Percentiles rank a stretch among this genome's conserved stretches.
Conservation (phyloP, 1,140 invertebrate species). For the Mizuhopecten yessoensis region DNA sequence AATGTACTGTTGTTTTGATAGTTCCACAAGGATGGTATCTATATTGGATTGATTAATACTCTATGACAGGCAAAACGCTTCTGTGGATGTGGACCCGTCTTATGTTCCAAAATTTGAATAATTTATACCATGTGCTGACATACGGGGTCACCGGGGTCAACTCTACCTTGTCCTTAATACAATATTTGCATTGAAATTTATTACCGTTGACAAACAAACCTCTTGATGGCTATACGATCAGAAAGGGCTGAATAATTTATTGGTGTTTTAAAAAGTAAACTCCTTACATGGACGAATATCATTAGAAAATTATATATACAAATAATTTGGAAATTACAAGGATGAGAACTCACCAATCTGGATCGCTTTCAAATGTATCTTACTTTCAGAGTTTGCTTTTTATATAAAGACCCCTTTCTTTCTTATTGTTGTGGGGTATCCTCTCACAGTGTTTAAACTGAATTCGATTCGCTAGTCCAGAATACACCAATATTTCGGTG, state of each 20-base stretch:
- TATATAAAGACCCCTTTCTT: too few relatives aligned
- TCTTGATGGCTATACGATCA: not conserved
- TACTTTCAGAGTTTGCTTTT: too few relatives aligned
- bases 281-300: not conserved
- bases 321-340: not conserved
- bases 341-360: not conserved
- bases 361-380: too few relatives aligned
- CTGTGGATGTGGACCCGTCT: not conserved
- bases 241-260: not conserved
- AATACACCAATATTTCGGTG: not conserved
- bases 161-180: not conserved
- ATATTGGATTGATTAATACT: not conserved
- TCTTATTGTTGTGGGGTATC: too few relatives aligned
- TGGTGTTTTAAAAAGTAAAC: slow-evolving; percentile 4
- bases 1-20: too few relatives aligned
- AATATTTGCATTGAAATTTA: slow-evolving; percentile 36
- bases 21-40: not conserved
- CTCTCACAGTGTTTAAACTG: too few relatives aligned
- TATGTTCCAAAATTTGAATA: slow-evolving; percentile 32
- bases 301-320: not conserved
- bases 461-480: too few relatives aligned
- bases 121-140: slow-evolving; percentile 9
- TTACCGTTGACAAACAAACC: slow-evolving; percentile 32
- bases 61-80: not conserved
- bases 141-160: not conserved